Evolutionary conservation across 2,113 vertebrate species (phyloP).

Genomic region (Gorsachius goisagi): DNA sequence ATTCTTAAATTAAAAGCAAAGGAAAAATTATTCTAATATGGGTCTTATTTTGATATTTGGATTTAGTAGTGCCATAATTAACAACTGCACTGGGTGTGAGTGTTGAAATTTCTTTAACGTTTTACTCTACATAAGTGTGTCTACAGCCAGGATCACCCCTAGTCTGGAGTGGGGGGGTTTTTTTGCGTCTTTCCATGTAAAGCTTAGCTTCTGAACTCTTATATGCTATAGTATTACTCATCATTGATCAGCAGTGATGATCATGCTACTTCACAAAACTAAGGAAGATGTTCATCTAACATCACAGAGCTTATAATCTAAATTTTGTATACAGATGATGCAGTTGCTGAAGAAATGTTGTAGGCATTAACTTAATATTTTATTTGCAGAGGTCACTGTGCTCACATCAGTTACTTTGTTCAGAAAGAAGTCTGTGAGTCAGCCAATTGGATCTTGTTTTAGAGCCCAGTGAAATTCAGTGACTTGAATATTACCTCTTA

Average conservation of each 20-base stretch:
- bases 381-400: neutral
- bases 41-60: neutral
- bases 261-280: neutral
- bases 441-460: neutral
- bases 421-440: neutral
- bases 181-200: neutral
- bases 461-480: neutral
- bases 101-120: neutral
- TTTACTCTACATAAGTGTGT: neutral
- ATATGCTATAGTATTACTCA: neutral
- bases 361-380: neutral
- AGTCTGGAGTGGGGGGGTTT: neutral
- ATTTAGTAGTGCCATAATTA: neutral
- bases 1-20: neutral
- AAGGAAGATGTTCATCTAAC: neutral
- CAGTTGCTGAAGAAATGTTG: neutral
- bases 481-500: neutral
- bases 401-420: neutral
- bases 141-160: neutral
- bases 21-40: neutral
- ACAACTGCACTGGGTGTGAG: neutral
- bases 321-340: neutral
- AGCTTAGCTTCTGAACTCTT: neutral
- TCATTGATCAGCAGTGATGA: neutral
- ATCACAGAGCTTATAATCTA: neutral